Base-by-base conservation (phyloP, 2,797 vertebrate species). In the Neostethus bicornis region DNA sequence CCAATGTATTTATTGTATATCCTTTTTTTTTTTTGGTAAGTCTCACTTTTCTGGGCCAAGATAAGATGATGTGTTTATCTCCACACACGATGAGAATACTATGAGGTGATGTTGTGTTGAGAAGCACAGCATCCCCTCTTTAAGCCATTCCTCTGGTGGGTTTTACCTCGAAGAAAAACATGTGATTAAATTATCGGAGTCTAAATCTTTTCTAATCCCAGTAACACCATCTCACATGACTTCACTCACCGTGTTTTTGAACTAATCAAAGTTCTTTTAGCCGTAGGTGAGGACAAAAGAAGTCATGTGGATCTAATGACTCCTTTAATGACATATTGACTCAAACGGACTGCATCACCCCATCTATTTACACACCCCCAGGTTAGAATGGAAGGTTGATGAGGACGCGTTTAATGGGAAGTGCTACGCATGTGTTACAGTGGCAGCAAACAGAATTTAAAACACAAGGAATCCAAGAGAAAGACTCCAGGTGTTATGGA, bases 331-430 rank as follows among this genome's bases (percentile, higher is more conserved):
- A 59, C 32, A 56, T 60, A 26, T 39, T 31, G 23, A 41, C 28
- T 57, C 44, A n/a, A 0, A 47, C 19, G 34, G 26, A 43, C 19
- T 35, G 26, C 21, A 20, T 73, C 31, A 21, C 31, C 44, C 16
- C 28, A 13, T 60, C 34, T 26, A 32, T 61, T 58, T 54, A 25
- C 20, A 34, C 46, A 42, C 19, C 56, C 41, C 19, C 13, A 47
- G 52, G 26, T 61, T 25, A 29, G 47, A 55, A 25, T 32, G 29
- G 57, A 46, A 71, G 60, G 62, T 70, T 70, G 42, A 75, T 63
- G 50, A 57, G 69, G 67, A 64, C 56, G 43, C 41, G 52, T 13
- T 42, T 56, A 54, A 68, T 45, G 26, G 43, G 13, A 13, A 57
- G 29, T 20, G 45, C 32, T 14, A 5, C 21, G 41, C 29, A 42